Evolutionary conservation across 2,797 vertebrate genomes (phyloP).

Genomic region (Chloroceryle amazona): DNA sequence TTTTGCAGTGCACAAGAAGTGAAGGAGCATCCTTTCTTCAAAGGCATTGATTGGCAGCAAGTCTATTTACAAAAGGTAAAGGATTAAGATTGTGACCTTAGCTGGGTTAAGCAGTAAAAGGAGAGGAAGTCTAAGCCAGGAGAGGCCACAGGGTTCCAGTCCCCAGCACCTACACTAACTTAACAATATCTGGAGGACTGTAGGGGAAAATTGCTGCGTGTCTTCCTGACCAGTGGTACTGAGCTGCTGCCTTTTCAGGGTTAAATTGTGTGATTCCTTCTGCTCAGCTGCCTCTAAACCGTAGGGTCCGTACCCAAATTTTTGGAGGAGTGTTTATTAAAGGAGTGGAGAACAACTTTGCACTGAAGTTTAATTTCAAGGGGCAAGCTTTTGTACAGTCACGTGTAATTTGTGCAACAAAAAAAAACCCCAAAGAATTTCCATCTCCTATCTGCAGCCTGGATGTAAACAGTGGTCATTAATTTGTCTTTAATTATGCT

Average conservation of each 20-base stretch:
- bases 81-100: not conserved
- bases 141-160: not conserved
- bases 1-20: constrained; percentile 90
- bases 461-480: not conserved
- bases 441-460: not conserved
- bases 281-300: not conserved
- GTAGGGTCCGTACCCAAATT: accelerated
- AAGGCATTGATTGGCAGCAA: constrained; percentile 97
- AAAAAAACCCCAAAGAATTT: no score
- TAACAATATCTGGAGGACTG: accelerated
- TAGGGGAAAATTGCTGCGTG: not conserved
- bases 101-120: not conserved
- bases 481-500: not conserved
- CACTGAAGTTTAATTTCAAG: not conserved
- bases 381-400: not conserved
- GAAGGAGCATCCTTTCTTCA: constrained; percentile 94
- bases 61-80: constrained; percentile 96
- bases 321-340: not conserved
- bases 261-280: not conserved
- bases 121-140: not conserved
- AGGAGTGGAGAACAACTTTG: not conserved
- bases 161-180: not conserved
- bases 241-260: not conserved
- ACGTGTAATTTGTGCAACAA: not conserved
- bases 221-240: not conserved